Evolutionary conservation across 2,113 vertebrate genomes (phyloP).

Genomic region (Coturnix japonica): DNA sequence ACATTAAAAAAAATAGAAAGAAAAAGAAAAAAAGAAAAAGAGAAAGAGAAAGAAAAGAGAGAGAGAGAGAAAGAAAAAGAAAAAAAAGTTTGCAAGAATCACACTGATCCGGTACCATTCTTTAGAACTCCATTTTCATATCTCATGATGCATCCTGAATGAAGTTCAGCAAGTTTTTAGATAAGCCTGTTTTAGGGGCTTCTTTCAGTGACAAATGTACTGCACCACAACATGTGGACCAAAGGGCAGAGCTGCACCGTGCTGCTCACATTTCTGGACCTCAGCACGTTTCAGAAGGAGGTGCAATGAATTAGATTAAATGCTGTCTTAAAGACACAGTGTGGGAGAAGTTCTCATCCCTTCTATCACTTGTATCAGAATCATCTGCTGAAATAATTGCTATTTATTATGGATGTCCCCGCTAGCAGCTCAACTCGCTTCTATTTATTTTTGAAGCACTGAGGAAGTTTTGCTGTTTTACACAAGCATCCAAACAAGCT

Average conservation of each 20-base stretch:
- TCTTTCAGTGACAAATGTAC: background rate
- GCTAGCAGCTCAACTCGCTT: background rate
- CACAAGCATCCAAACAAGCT: constrained; percentile 23
- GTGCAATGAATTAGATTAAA: background rate
- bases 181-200: background rate
- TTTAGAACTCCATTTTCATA: constrained; percentile 35
- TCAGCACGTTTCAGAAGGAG: constrained; percentile 6
- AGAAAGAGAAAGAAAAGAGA: constrained; percentile 12
- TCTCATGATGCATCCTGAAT: constrained; percentile 16
- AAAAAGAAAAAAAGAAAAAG: constrained; percentile 4
- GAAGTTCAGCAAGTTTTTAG: constrained; percentile 42
- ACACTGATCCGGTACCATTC: background rate
- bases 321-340: background rate
- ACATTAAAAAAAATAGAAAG: background rate
- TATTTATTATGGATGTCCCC: constrained; percentile 9
- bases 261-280: constrained; percentile 3
- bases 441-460: constrained; percentile 22
- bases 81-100: background rate
- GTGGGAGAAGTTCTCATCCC: background rate
- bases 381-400: background rate
- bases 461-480: constrained; percentile 25
- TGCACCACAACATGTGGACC: background rate
- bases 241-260: background rate
- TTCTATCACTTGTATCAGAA: background rate
- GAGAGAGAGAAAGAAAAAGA: background rate